phyloP scores from a whole-genome alignment of 1,140 invertebrate species.

The Drosophila sucinea region DNA sequence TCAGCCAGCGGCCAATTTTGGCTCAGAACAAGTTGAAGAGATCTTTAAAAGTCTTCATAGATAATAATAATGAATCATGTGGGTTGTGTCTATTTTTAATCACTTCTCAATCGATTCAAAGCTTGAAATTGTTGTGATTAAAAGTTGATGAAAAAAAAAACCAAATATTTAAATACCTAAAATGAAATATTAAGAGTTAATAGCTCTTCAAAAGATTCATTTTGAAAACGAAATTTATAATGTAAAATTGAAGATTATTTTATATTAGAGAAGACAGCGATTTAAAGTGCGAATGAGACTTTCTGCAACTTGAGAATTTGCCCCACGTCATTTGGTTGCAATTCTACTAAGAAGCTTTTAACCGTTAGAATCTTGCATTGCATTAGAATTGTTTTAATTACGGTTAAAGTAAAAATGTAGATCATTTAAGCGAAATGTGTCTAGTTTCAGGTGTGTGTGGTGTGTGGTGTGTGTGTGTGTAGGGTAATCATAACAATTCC shows the following conservation, averaged over 20 bases:
- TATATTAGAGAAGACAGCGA: no score
- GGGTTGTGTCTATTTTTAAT: slow-evolving; percentile 6
- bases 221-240: no score
- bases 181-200: no score
- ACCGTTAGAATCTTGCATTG: slow-evolving; percentile 19
- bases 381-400: slow-evolving; percentile 19
- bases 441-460: slow-evolving; percentile 11
- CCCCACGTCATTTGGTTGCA: background rate
- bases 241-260: no score
- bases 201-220: no score
- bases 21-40: slow-evolving; percentile 1
- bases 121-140: no score
- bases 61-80: slow-evolving; percentile 6
- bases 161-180: no score
- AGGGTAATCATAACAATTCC: slow-evolving; percentile 24
- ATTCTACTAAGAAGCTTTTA: slow-evolving; percentile 7
- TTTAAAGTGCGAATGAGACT: no score
- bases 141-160: no score
- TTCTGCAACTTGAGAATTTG: no score
- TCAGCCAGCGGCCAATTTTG: slow-evolving; percentile 1
- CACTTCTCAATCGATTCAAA: background rate
- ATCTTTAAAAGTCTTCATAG: background rate
- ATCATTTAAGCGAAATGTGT: slow-evolving; percentile 21
- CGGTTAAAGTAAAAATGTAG: slow-evolving; percentile 18
- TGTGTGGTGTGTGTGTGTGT: background rate